Conservation (phyloP, 1,140 invertebrate genomes). For the Yoshiicerus persimilis region DNA sequence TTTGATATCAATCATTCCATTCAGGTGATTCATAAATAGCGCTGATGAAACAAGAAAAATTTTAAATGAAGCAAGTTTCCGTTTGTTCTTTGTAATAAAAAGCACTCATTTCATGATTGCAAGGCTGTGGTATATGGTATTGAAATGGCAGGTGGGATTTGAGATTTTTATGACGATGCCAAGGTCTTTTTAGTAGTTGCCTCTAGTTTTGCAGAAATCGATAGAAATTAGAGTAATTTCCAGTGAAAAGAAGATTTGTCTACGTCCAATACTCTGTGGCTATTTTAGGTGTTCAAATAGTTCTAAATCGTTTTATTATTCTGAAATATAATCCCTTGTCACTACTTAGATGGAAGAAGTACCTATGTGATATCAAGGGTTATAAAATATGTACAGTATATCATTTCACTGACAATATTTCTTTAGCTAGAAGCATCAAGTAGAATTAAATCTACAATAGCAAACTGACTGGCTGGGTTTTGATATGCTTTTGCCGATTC, state of each 20-base stretch:
- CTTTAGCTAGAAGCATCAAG: neutral
- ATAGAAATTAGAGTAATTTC: neutral
- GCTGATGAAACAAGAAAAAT: no score
- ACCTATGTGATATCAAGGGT: neutral
- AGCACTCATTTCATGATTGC: no score
- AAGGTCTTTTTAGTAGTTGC: neutral
- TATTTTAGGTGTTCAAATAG: neutral
- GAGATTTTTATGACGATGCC: neutral
- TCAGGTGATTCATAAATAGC: no score
- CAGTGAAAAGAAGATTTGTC: neutral
- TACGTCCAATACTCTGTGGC: neutral
- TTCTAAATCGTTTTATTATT: constrained; percentile 21
- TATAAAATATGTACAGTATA: neutral
- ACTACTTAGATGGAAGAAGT: neutral
- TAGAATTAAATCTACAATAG: neutral
- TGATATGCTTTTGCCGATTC: neutral
- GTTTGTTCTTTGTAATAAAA: no score
- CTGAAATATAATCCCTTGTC: neutral
- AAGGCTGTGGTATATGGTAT: neutral
- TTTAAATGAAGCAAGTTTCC: no score
- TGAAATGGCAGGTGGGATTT: neutral
- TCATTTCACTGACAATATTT: neutral
- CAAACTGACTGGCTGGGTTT: neutral
- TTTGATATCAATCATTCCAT: no score
- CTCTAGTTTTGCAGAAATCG: neutral